These are phyloP conservation scores for Pheosia tremula DNA, from an alignment of 2,888 invertebrate genomes.

Conservation along the genomic window DNA sequence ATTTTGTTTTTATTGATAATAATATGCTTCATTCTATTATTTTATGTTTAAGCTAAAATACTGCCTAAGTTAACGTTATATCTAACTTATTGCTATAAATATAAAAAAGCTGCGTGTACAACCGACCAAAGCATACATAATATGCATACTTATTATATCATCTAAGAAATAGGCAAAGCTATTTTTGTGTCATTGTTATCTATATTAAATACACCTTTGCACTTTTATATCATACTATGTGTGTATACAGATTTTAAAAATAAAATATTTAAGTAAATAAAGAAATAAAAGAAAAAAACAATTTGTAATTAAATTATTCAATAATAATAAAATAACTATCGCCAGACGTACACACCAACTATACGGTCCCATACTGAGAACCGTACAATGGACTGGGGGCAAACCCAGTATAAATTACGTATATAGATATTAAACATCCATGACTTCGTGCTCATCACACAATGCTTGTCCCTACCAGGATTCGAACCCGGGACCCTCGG, in stretches of 20 bases:
- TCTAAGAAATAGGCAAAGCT: not conserved
- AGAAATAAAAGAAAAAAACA: too few species aligned
- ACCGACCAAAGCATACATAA: not conserved
- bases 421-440: too few species aligned
- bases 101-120: not conserved
- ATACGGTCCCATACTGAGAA: too few species aligned
- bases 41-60: slow-evolving; percentile 11
- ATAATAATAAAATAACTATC: too few species aligned
- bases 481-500: too few species aligned
- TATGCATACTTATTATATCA: not conserved
- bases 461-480: too few species aligned
- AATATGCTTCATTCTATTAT: not conserved
- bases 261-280: slow-evolving; percentile 12
- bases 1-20: not conserved
- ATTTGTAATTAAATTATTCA: too few species aligned
- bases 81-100: slow-evolving; percentile 12
- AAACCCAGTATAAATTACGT: too few species aligned
- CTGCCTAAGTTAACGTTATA: slow-evolving; percentile 20
- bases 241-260: slow-evolving; percentile 23
- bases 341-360: too few species aligned
- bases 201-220: slow-evolving; percentile 15
- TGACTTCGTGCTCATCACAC: too few species aligned
- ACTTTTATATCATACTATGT: slow-evolving; percentile 26
- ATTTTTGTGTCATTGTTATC: slow-evolving; percentile 22
- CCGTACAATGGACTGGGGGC: too few species aligned